phyloP scores from a whole-genome alignment of 37 sponge, comb jelly and placozoan species.

The Eunapius fragilis region DNA sequence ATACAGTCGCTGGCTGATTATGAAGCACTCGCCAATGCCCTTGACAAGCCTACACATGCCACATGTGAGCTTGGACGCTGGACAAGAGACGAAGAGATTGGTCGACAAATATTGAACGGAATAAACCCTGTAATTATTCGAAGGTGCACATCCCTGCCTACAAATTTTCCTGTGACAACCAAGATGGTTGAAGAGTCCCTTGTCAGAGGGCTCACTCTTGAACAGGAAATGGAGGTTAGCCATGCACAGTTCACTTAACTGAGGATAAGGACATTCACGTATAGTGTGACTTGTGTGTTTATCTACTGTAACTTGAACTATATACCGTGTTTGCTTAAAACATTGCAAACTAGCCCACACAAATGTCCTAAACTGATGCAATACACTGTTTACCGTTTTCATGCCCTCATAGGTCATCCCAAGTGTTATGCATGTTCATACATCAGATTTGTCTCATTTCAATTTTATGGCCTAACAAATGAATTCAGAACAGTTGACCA shows the following conservation, averaged over 20 bases:
- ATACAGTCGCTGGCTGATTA: not conserved
- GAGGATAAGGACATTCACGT: no score
- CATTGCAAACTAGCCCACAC: no score
- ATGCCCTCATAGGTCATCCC: no score
- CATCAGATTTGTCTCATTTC: no score
- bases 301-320: not conserved
- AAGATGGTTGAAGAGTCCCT: slow-evolving; percentile 37
- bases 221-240: slow-evolving; percentile 62
- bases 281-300: no score
- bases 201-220: slow-evolving; percentile 6
- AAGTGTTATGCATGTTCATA: no score
- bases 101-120: slow-evolving; percentile 67
- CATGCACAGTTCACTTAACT: no score
- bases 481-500: no score
- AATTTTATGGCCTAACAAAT: no score
- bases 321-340: no score
- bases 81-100: slow-evolving; percentile 60
- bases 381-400: no score
- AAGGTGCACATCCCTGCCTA: slow-evolving; percentile 13
- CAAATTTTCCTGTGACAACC: slow-evolving; percentile 62
- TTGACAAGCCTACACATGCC: not conserved
- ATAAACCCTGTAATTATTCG: slow-evolving; percentile 47
- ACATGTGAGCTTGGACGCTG: slow-evolving; percentile 17
- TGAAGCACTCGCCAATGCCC: not conserved
- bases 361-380: no score